Base-by-base conservation (phyloP, 2,797 vertebrate genomes). In the Sebastes goodei region DNA sequence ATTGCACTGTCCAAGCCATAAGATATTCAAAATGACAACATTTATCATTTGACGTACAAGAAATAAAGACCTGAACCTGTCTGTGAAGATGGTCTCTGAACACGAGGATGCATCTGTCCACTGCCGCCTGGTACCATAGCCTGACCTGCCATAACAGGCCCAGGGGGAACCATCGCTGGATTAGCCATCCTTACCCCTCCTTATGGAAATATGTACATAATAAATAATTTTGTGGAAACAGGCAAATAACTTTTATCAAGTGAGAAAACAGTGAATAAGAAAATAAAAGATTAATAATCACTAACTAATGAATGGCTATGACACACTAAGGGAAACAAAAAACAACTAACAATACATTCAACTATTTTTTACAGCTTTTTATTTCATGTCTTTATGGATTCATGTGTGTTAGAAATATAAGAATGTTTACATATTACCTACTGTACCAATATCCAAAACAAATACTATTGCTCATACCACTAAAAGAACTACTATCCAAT, bases 181-280 rank as follows among this genome's bases (percentile, higher is more conserved):
- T 95, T 98, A 88, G 96, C 96, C 96, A 99, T 97, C 91, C 99
- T 96, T 88, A 99, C 95, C 56, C 96, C 96, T 89, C 96, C 97
- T 98, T 87, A 5, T 80, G 56, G 53, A 75, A 90, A 84, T 10
- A 64, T 38, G 33, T 8, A 10, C 32, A 5, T 62, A 35, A 14
- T 33, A 12, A 30, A 12, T 11, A 1, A 10, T 49, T 49, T 25
- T 42, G 15, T 27, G 29, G 35, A 25, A 60, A 77, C 3, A 42
- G 7, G 20, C n/a, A 62, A 69, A 80, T n/a, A 29, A 11, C 2
- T 14, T 61, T 53, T 53, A 55, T 49, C 12, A 35, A 35, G 7
- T 29, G 29, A 56, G 8, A 38, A 52, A 59, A 68, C 3, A 59
- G 6, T 12, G 1, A 53, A 42, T 33, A 46, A n/a, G 1, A 52